These are phyloP conservation scores for Bicyclus anynana DNA, from an alignment of 1,140 invertebrate species.

Conservation along the genomic window DNA sequence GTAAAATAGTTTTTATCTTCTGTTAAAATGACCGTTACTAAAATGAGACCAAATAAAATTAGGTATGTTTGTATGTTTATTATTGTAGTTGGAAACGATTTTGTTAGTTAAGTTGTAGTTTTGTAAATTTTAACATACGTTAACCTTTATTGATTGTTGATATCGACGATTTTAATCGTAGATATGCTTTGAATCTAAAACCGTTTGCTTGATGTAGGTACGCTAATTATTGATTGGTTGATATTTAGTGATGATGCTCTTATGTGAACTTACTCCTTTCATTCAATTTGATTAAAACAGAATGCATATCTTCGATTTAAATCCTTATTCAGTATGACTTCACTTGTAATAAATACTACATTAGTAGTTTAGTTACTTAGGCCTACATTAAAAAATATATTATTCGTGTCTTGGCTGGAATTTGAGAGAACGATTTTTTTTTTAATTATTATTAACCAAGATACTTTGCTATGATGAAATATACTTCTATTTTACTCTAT, in stretches of 20 bases:
- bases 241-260: no score
- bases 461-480: background rate
- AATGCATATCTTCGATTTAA: background rate
- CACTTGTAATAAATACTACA: background rate
- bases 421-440: background rate
- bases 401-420: background rate
- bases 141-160: conserved; percentile 24
- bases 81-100: conserved; percentile 57
- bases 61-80: conserved; percentile 60
- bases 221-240: no score
- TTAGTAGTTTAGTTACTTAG: conserved; percentile 11
- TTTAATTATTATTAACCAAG: background rate
- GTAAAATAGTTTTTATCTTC: conserved; percentile 22
- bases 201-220: no score
- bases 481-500: conserved; percentile 1
- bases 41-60: conserved; percentile 76
- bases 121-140: conserved; percentile 69
- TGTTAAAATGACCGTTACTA: conserved; percentile 56
- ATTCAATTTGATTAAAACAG: no score
- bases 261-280: no score
- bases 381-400: conserved; percentile 8
- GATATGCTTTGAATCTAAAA: no score
- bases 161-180: background rate
- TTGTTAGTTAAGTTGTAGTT: conserved; percentile 64
- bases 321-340: background rate